These are phyloP conservation scores for Gasterosteus aculeatus DNA, from an alignment of 2,113 vertebrate genomes.

Conservation along the genomic window DNA sequence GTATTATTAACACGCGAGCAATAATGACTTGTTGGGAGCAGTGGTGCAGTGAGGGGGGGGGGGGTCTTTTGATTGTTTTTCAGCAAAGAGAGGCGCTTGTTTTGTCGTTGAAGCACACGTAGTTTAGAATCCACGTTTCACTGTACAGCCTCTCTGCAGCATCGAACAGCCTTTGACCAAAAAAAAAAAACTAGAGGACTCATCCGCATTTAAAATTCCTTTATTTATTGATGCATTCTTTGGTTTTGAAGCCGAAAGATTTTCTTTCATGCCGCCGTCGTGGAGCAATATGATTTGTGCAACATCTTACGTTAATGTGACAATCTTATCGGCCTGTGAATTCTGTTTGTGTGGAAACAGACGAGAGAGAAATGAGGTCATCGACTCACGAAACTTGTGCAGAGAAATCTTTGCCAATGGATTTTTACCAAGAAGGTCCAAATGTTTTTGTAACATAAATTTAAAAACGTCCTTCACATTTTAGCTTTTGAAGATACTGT, in stretches of 20 bases:
- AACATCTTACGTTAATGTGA: conserved; percentile 64
- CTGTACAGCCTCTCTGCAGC: conserved; percentile 56
- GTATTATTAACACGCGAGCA: conserved; percentile 74
- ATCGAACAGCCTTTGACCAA: conserved; percentile 79
- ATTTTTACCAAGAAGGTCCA: conserved; percentile 37
- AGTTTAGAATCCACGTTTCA: conserved; percentile 35
- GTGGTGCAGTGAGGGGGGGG: conserved; percentile 29
- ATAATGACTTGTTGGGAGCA: conserved; percentile 73
- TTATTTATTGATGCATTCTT: conserved; percentile 13
- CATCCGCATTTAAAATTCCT: conserved; percentile 38
- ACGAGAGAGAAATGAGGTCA: not conserved
- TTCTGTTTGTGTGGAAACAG: conserved; percentile 9
- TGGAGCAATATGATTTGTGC: conserved; percentile 48
- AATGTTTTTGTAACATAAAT: conserved; percentile 31
- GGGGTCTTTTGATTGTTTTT: conserved; percentile 35
- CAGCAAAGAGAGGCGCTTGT: conserved; percentile 25
- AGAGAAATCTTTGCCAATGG: conserved; percentile 28
- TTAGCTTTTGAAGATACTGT: not conserved
- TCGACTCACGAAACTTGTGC: conserved; percentile 12
- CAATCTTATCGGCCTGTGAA: conserved; percentile 67
- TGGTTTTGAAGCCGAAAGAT: conserved; percentile 23
- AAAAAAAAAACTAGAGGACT: conserved; percentile 58
- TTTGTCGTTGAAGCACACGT: conserved; percentile 16
- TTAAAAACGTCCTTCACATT: conserved; percentile 35
- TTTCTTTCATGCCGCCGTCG: conserved; percentile 28